Percentiles rank a stretch among this genome's conserved stretches.
phyloP scores from a whole-genome alignment of 2,888 invertebrate species.

The Coleophora flavipennella region DNA sequence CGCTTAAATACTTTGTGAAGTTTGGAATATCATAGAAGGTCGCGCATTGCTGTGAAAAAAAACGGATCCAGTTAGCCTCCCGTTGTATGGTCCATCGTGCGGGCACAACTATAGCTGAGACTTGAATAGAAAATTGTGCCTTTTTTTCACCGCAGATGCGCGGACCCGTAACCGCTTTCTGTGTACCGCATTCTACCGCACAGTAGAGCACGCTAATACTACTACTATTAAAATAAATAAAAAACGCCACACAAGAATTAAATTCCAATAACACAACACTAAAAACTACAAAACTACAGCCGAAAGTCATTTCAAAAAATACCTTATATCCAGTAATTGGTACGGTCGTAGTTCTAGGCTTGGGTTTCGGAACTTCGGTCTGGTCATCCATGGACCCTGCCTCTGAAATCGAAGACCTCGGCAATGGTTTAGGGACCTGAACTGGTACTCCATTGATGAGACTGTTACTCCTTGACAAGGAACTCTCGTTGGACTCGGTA shows the following conservation, averaged over 20 bases:
- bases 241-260: too few species aligned
- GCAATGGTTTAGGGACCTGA: constrained; percentile 83
- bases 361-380: constrained; percentile 67
- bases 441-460: constrained; percentile 52
- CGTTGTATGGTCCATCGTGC: too few species aligned
- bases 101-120: too few species aligned
- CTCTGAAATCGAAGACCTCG: constrained; percentile 84
- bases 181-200: too few species aligned
- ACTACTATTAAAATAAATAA: constrained; percentile 6
- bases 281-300: constrained; percentile 4
- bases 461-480: constrained; percentile 53
- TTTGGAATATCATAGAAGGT: too few species aligned
- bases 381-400: constrained; percentile 66
- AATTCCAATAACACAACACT: constrained; percentile 1
- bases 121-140: too few species aligned
- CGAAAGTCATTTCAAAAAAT: constrained; percentile 16
- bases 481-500: constrained; percentile 41
- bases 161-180: too few species aligned
- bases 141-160: too few species aligned
- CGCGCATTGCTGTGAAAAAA: too few species aligned
- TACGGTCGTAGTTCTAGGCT: constrained; percentile 79
- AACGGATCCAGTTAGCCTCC: too few species aligned
- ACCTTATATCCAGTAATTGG: constrained; percentile 87
- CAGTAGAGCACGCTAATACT: too few species aligned
- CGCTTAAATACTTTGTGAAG: too few species aligned